These are phyloP conservation scores for Lasius platythorax DNA, from an alignment of 2,888 invertebrate genomes.

Conservation along the genomic window DNA sequence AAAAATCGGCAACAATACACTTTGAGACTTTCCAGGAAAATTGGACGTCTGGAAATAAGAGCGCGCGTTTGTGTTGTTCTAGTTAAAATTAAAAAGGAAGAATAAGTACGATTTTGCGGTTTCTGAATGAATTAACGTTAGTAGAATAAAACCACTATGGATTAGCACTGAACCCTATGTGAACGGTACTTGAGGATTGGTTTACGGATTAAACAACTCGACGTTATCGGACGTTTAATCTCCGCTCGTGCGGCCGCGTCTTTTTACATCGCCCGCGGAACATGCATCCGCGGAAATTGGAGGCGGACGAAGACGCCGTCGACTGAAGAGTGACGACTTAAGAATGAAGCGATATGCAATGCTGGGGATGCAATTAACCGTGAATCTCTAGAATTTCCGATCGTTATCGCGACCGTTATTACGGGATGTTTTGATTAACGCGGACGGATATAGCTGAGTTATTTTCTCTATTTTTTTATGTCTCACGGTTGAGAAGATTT, in stretches of 20 bases:
- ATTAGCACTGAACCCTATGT: background rate
- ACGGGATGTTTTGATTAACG: constrained; percentile 52
- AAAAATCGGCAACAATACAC: no score
- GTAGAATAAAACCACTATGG: background rate
- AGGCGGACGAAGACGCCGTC: constrained; percentile 35
- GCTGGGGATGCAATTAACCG: constrained; percentile 24
- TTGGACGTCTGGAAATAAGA: no score
- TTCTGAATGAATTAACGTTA: constrained; percentile 4
- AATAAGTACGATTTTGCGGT: background rate
- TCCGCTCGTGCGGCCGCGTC: constrained; percentile 23
- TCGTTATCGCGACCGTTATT: constrained; percentile 51
- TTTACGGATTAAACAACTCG: constrained; percentile 39
- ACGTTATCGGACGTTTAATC: constrained; percentile 54
- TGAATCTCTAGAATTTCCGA: constrained; percentile 22
- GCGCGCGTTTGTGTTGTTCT: no score
- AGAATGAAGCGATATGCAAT: constrained; percentile 36
- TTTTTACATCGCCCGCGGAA: constrained; percentile 40
- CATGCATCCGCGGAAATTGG: constrained; percentile 45
- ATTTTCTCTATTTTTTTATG: background rate
- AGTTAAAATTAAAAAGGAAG: no score
- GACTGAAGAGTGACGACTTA: constrained; percentile 5
- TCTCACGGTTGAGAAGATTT: constrained; percentile 42
- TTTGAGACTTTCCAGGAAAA: no score
- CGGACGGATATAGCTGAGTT: constrained; percentile 15
- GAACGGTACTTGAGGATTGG: constrained; percentile 34